Conservation (phyloP, 2,797 vertebrate species). For the Manis pentadactyla region DNA sequence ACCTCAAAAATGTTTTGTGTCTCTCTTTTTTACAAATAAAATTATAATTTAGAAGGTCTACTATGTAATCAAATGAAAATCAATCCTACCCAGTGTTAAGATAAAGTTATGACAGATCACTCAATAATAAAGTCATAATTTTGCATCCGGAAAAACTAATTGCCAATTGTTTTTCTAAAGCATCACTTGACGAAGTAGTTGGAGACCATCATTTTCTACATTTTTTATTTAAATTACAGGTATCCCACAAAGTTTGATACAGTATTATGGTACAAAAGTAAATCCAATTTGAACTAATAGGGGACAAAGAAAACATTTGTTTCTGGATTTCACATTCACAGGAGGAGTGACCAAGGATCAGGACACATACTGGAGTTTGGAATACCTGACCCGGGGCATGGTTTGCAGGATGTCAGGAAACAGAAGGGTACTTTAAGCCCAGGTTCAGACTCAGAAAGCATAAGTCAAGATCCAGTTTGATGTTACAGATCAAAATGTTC, state of each 20-base stretch:
- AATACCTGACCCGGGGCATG: not conserved
- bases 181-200: not conserved
- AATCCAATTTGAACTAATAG: not conserved
- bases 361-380: not conserved
- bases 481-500: not conserved
- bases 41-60: not conserved
- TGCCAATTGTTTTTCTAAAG: not conserved
- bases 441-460: not conserved
- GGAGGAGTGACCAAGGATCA: not conserved
- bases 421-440: not conserved
- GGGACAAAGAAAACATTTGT: not conserved
- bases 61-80: not conserved
- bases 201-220: not conserved
- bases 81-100: not conserved
- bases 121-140: not conserved
- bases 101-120: not conserved
- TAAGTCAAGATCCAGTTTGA: not conserved
- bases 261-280: not conserved
- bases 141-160: not conserved
- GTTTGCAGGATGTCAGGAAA: not conserved
- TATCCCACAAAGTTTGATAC: not conserved
- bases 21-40: conserved; percentile 22
- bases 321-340: not conserved
- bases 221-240: conserved; percentile 2
- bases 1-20: not conserved